phyloP scores from a whole-genome alignment of 2,113 vertebrate genomes.

The Amphiprion percula region DNA sequence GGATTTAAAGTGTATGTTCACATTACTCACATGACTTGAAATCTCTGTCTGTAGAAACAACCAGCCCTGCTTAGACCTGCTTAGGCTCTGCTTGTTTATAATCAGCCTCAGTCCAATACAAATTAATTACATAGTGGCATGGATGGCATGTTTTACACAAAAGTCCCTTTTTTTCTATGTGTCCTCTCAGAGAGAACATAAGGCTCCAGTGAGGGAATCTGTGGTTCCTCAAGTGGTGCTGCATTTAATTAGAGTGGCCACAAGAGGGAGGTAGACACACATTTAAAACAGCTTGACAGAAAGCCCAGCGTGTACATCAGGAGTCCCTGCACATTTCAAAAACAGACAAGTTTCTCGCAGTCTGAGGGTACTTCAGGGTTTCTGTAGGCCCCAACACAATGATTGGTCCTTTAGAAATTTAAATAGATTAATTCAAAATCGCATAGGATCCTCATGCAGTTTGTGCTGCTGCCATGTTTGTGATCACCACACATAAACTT shows the following conservation, averaged over 20 bases:
- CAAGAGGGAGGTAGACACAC: slow-evolving; percentile 74
- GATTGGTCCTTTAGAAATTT: slow-evolving; percentile 10
- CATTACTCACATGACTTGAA: no score
- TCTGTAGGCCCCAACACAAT: slow-evolving; percentile 11
- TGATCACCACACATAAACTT: neutral
- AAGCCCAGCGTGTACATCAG: neutral
- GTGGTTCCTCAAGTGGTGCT: slow-evolving; percentile 22
- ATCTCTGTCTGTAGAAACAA: neutral
- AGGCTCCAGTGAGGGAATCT: neutral
- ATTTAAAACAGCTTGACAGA: slow-evolving; percentile 19
- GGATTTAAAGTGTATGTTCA: no score
- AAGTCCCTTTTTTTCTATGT: neutral
- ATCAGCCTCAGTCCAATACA: neutral
- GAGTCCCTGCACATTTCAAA: slow-evolving; percentile 11
- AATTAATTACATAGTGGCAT: neutral
- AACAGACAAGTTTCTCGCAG: slow-evolving; percentile 14
- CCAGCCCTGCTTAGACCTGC: neutral
- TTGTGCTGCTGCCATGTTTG: slow-evolving; percentile 1
- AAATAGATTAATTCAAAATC: slow-evolving; percentile 18
- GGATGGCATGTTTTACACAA: neutral
- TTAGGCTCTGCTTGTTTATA: neutral
- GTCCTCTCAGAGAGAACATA: neutral
- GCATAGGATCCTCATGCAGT: neutral
- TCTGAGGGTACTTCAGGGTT: slow-evolving; percentile 9
- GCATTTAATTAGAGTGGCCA: slow-evolving; percentile 59